Evolutionary conservation across 2,888 invertebrate species (phyloP), one percentile per base, ranked within the genome.

Genomic region (Doris montereyensis): DNA sequence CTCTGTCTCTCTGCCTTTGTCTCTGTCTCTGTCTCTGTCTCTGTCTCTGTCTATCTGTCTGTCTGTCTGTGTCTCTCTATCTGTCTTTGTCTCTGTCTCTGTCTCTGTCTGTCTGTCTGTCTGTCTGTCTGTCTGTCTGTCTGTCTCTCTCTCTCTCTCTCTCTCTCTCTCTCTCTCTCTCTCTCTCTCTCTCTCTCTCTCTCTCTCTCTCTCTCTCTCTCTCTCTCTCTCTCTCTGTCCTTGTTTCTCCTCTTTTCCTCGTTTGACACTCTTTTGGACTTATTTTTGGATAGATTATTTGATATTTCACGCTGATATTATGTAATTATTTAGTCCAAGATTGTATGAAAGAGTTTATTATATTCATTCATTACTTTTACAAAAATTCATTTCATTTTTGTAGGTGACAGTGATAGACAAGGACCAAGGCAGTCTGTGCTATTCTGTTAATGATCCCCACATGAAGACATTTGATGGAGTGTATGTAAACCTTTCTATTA

Each of bases 361-460:
- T 10, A 5, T 41, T 41, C 52, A 41, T 10, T 10, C 52, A 41
- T 41, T 41, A 17, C 17, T 17, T 41, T 17, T 41, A 10, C 17
- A 10, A 10, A 10, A 10, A 35, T 32, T 5, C 71, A 35, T 35
- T 32, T 5, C n/a, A 24, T 34, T 13, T 60, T n/a, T 4, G 30
- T 78, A 87, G 86, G 83, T 86, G 21, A 83, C 83, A 21, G 83
- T 87, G 0, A 77, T 82, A 24, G 87, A 87, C 77, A 81, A 76
- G 28, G 87, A 87, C 72, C 81, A 70, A 41, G 81, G 79, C 26
- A 81, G 83, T 1, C 65, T 80, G 21, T 88, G 88, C 75, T 68
- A 78, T 60, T 85, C 86, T 4, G 76, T 79, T 13, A 86, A 86
- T 77, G 86, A 87, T 80, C 88, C 88, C 10, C 87, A 88, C 76